A percentile compares a stretch with the other conserved stretches of the same genome.
phyloP scores from a whole-genome alignment of 2,888 invertebrate species.

The Torymus auratus region DNA sequence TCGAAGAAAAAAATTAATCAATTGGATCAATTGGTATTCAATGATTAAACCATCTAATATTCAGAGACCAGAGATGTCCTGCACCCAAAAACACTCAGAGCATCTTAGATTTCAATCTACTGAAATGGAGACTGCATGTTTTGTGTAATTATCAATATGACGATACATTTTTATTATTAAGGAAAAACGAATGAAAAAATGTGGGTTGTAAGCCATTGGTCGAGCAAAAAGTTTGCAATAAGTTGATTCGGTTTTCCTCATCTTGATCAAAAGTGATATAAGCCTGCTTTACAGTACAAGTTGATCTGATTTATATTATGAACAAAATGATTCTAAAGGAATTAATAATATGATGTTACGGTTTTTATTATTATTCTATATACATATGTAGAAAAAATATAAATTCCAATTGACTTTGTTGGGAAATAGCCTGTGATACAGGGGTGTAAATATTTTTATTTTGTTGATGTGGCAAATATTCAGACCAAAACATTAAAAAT shows the following conservation, averaged over 20 bases:
- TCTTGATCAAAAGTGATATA: conserved; percentile 50
- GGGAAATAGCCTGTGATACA: conserved; percentile 62
- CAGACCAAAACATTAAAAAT: conserved; percentile 59
- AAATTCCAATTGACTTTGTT: conserved; percentile 60
- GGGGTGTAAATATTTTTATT: conserved; percentile 70
- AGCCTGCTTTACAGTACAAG: conserved; percentile 45
- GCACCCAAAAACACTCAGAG: conserved; percentile 35
- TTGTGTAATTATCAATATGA: conserved; percentile 45
- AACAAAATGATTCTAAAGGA: conserved; percentile 32
- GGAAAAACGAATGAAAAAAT: conserved; percentile 8
- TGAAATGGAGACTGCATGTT: conserved; percentile 50
- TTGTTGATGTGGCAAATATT: conserved; percentile 60
- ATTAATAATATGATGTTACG: conserved; percentile 11
- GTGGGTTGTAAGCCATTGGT: conserved; percentile 40
- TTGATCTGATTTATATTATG: conserved; percentile 34
- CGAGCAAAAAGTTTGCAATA: conserved; percentile 23
- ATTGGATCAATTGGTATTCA: conserved; percentile 47
- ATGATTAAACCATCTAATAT: conserved; percentile 31
- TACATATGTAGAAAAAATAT: conserved; percentile 43
- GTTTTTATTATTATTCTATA: conserved; percentile 10
- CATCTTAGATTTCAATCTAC: conserved; percentile 43
- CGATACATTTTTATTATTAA: conserved; percentile 49
- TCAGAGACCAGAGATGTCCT: conserved; percentile 49
- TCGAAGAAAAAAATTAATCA: conserved; percentile 35
- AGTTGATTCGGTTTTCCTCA: conserved; percentile 11